Base-by-base conservation (phyloP, 2,797 vertebrate species). In the Galagoides demidoff region DNA sequence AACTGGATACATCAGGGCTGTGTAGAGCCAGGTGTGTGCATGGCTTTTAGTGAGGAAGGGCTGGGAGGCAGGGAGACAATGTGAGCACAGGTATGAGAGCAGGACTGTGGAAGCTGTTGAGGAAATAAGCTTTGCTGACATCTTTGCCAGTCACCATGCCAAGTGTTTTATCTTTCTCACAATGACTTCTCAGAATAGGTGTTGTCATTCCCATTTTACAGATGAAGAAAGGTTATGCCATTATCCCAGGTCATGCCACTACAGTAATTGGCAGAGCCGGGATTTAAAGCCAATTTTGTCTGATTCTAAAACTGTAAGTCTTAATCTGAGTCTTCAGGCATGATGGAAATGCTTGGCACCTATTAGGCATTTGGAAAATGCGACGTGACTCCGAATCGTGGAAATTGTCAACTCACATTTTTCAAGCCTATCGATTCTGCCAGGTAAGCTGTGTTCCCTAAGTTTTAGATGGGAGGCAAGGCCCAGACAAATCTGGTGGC, bases 401-500 rank as follows among this genome's bases (percentile, higher is more conserved):
- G 39, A 82, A 81, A 59, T 3, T 61, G 61, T 63, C 82, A 29
- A 59, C 66, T 85, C 45, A 45, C 11, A 13, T 49, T 91, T 93
- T 85, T 71, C 43, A 37, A 63, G 2, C 55, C 89, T 37, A 22
- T 59, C 1, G 16, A 68, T 19, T 76, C 87, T 73, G 66, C 76
- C 27, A 27, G 64, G 84, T 68, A 43, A 74, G 73, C 31, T 16
- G 29, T 37, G 9, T 23, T 13, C 31, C 52, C 34, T 23, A 31
- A 7, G 22, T 68, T 87, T 74, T 37, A 74, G 27, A 39, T 57
- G 68, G 76, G 49, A 77, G 52, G 78, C 4, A 70, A 85, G 76
- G n/a, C 73, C 43, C 85, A 78, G 92, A 92, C 37, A 73, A 95
- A 81, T 57, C 49, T 85, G 83, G 81, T 37, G 68, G 68, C 63